These are phyloP conservation scores for Notocelia uddmanniana DNA, from an alignment of 2,888 invertebrate genomes.

Conservation along the genomic window DNA sequence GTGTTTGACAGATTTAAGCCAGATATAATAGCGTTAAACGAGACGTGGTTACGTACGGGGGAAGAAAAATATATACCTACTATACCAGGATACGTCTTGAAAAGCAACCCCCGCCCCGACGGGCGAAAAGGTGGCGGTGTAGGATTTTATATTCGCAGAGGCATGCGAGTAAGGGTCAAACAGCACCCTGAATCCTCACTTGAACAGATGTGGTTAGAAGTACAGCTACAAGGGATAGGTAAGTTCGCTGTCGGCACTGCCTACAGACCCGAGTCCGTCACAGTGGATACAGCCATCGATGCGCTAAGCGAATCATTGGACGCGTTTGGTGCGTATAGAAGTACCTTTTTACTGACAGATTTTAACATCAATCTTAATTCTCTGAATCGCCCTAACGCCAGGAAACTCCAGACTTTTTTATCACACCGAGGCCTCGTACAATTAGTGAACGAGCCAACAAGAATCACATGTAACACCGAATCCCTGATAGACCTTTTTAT, in stretches of 20 bases:
- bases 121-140: background rate
- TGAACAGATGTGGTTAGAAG: constrained; percentile 2
- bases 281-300: background rate
- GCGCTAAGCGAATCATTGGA: background rate
- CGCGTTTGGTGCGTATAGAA: background rate
- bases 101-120: background rate
- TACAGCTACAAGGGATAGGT: background rate
- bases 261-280: constrained; percentile 5
- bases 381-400: background rate
- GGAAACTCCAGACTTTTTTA: background rate
- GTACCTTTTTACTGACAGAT: background rate
- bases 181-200: background rate
- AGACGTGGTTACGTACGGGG: background rate
- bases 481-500: background rate
- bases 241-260: background rate
- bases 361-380: constrained; percentile 2
- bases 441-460: background rate
- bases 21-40: constrained; percentile 1
- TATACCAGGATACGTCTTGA: background rate
- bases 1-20: background rate
- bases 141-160: background rate
- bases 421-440: background rate
- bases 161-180: background rate
- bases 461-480: background rate
- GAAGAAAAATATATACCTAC: background rate